phyloP scores from a whole-genome alignment of 1,140 invertebrate genomes.

The Musca vetustissima region DNA sequence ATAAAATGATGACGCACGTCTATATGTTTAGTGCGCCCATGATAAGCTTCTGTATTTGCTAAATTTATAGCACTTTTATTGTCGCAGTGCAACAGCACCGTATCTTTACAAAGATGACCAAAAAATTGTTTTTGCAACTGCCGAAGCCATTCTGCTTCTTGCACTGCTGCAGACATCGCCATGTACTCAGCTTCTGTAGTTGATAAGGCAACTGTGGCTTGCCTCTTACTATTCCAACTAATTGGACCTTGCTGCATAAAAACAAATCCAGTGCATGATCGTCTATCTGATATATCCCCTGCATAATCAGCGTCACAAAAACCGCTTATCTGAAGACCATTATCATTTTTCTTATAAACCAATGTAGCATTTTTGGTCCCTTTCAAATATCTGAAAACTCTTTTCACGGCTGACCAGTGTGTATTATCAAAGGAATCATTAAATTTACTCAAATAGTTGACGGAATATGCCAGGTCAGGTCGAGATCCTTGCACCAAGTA shows the following conservation, averaged over 20 bases:
- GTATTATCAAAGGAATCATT: constrained; percentile 11
- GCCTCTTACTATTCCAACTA: constrained; percentile 18
- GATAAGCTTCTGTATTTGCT: background rate
- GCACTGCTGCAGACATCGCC: constrained; percentile 12
- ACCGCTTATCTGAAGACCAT: background rate
- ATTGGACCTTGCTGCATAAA: constrained; percentile 19
- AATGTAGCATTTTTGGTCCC: constrained; percentile 24
- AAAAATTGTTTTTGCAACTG: background rate
- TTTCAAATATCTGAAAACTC: constrained; percentile 17
- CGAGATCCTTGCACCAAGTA: constrained; percentile 37
- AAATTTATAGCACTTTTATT: constrained; percentile 5
- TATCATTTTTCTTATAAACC: background rate
- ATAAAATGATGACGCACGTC: constrained; percentile 26
- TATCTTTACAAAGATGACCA: no score
- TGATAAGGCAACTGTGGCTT: constrained; percentile 24
- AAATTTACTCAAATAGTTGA: constrained; percentile 6
- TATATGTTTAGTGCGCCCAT: constrained; percentile 9
- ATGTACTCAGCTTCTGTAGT: constrained; percentile 28
- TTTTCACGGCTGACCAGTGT: constrained; percentile 21
- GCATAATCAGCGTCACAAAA: constrained; percentile 22
- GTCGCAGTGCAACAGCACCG: background rate
- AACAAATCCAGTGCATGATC: constrained; percentile 16
- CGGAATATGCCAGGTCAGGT: constrained; percentile 28
- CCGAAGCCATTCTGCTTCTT: background rate
- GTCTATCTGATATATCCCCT: constrained; percentile 2